A percentile compares a stretch with the other conserved stretches of the same genome.
Conservation (phyloP, 1,140 invertebrate genomes). For the Atta colombica region DNA sequence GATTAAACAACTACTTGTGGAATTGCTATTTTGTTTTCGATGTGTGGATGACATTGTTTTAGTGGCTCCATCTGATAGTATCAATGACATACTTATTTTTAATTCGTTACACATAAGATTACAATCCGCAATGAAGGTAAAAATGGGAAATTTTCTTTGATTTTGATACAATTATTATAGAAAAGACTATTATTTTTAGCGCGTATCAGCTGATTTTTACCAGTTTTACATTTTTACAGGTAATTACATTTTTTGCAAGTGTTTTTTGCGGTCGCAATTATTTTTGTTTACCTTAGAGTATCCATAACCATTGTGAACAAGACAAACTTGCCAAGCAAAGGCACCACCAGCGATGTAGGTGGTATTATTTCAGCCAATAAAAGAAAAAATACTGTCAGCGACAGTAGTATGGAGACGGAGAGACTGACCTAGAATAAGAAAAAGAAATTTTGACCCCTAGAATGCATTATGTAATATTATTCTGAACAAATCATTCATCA, state of each 20-base stretch:
- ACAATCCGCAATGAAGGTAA: too few species aligned
- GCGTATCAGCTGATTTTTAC: too few species aligned
- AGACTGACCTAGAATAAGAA: slow-evolving; percentile 92
- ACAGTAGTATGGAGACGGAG: slow-evolving; percentile 99
- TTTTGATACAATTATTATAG: too few species aligned
- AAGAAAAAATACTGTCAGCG: slow-evolving; percentile 99
- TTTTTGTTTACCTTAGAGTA: slow-evolving; percentile 92
- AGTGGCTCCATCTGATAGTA: too few species aligned
- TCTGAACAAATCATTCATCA: not conserved
- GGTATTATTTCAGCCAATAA: slow-evolving; percentile 99
- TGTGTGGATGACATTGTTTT: too few species aligned
- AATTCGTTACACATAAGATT: too few species aligned
- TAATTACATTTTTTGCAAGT: not conserved
- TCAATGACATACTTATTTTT: too few species aligned
- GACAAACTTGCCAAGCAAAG: slow-evolving; percentile 99
- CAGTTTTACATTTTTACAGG: too few species aligned
- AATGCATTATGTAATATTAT: not conserved
- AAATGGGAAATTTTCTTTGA: too few species aligned
- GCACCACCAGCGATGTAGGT: slow-evolving; percentile 99
- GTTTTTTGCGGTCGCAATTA: not conserved
- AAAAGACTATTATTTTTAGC: too few species aligned
- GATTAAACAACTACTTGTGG: too few species aligned
- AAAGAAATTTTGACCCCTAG: not conserved
- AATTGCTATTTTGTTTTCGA: too few species aligned
- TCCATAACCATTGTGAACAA: slow-evolving; percentile 99